Conservation (phyloP, 2,888 invertebrate species). For the Taphrorychus bicolor region DNA sequence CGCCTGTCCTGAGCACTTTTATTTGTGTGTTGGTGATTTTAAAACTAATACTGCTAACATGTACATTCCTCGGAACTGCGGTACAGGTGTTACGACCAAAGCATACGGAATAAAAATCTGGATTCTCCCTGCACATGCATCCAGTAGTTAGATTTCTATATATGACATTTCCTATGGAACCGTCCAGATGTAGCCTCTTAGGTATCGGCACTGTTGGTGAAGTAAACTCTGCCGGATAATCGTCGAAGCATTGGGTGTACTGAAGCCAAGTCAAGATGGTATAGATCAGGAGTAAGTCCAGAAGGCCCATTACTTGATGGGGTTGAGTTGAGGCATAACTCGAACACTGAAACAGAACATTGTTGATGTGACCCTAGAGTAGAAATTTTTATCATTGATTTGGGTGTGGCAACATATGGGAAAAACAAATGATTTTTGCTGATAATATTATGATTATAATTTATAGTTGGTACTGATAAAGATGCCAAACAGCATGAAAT, state of each 20-base stretch:
- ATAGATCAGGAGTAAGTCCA: too few relatives aligned
- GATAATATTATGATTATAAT: background rate
- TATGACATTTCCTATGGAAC: constrained; percentile 3
- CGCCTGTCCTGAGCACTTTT: constrained; percentile 58
- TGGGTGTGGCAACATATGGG: too few relatives aligned
- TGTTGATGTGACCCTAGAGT: too few relatives aligned
- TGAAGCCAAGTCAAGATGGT: too few relatives aligned
- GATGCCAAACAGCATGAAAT: too few relatives aligned
- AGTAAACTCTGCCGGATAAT: constrained; percentile 8
- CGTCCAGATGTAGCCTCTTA: background rate
- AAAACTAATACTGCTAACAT: constrained; percentile 57
- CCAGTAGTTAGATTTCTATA: constrained; percentile 51
- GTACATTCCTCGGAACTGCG: constrained; percentile 62
- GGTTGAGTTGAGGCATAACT: too few relatives aligned
- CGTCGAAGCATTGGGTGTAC: background rate
- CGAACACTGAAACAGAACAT: too few relatives aligned
- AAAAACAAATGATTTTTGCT: background rate
- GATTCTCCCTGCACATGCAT: constrained; percentile 63
- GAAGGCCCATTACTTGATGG: too few relatives aligned
- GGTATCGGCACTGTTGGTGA: constrained; percentile 12
- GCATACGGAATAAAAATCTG: constrained; percentile 60
- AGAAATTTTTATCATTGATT: too few relatives aligned
- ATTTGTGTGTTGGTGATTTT: constrained; percentile 64
- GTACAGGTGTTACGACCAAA: constrained; percentile 64
- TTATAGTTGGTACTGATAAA: too few relatives aligned